Conservation (phyloP, 1,140 invertebrate genomes). For the Zelostemma sp. region DNA sequence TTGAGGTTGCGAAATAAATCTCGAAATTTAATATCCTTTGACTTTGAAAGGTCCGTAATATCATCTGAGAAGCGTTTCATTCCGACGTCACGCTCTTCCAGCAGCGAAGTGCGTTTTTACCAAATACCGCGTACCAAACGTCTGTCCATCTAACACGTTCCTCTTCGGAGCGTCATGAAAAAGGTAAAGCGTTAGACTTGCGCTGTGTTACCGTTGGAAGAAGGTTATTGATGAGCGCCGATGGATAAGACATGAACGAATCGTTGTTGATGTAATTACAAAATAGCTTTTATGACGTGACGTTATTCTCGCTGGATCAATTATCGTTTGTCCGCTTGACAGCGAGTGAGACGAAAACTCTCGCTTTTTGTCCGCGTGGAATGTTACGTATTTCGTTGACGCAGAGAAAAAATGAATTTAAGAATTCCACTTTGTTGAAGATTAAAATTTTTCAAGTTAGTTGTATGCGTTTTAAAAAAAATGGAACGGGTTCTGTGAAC, state of each 20-base stretch:
- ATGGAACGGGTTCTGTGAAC: neutral
- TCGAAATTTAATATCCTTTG: slow-evolving; percentile 66
- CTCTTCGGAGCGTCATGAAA: slow-evolving; percentile 12
- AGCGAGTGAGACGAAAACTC: slow-evolving; percentile 22
- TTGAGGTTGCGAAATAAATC: slow-evolving; percentile 56
- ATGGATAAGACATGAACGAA: slow-evolving; percentile 66
- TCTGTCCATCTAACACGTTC: slow-evolving; percentile 1
- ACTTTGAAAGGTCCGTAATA: slow-evolving; percentile 63
- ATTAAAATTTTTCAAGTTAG: neutral
- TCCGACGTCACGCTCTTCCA: neutral
- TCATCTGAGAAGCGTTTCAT: slow-evolving; percentile 54
- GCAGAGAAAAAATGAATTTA: too few species aligned
- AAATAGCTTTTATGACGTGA: slow-evolving; percentile 62
- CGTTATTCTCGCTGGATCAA: slow-evolving; percentile 60
- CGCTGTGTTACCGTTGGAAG: slow-evolving; percentile 30
- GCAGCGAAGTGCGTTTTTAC: slow-evolving; percentile 24
- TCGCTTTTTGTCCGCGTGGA: neutral
- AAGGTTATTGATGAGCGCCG: slow-evolving; percentile 64
- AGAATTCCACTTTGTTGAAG: too few species aligned
- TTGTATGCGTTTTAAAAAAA: slow-evolving; percentile 2
- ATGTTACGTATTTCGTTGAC: neutral
- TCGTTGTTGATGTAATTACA: slow-evolving; percentile 67
- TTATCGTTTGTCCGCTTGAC: slow-evolving; percentile 57
- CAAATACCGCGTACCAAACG: slow-evolving; percentile 27
- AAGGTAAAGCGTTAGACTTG: slow-evolving; percentile 11